Evolutionary conservation across 2,113 vertebrate species (phyloP).

Genomic region (Eretmochelys imbricata): DNA sequence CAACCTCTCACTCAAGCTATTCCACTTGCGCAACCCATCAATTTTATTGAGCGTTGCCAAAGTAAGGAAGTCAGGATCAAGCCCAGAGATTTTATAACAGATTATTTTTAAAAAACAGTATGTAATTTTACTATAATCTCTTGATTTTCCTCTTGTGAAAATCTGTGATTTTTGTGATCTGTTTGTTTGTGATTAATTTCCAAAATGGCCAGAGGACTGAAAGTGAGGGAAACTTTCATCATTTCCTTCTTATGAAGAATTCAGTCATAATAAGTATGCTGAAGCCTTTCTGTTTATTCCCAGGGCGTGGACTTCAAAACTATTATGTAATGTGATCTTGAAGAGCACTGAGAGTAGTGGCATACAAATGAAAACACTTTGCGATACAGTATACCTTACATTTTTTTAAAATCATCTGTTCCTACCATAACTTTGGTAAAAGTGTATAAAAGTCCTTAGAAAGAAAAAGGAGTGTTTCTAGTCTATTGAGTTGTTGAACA

Average conservation of each 20-base stretch:
- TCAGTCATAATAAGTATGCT: background rate
- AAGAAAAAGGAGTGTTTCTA: background rate
- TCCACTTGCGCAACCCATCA: background rate
- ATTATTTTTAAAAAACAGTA: background rate
- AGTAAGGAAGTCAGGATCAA: background rate
- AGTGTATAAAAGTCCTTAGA: background rate
- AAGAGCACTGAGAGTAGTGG: background rate
- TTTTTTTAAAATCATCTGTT: background rate
- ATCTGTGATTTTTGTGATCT: background rate
- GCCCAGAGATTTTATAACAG: background rate
- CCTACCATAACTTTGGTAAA: background rate
- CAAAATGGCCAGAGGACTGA: background rate
- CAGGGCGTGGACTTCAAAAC: background rate
- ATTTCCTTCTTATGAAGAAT: background rate
- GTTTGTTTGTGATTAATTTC: background rate
- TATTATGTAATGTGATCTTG: background rate
- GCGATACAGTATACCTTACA: too few species aligned
- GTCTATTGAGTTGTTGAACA: background rate
- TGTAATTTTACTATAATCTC: background rate
- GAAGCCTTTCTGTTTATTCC: background rate
- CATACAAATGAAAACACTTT: background rate
- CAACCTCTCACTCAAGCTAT: background rate
- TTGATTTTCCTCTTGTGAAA: background rate
- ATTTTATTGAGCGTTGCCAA: background rate
- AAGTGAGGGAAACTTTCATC: background rate